These are phyloP conservation scores for Tromatobia lineatoria DNA, from an alignment of 2,888 invertebrate genomes.

Conservation along the genomic window DNA sequence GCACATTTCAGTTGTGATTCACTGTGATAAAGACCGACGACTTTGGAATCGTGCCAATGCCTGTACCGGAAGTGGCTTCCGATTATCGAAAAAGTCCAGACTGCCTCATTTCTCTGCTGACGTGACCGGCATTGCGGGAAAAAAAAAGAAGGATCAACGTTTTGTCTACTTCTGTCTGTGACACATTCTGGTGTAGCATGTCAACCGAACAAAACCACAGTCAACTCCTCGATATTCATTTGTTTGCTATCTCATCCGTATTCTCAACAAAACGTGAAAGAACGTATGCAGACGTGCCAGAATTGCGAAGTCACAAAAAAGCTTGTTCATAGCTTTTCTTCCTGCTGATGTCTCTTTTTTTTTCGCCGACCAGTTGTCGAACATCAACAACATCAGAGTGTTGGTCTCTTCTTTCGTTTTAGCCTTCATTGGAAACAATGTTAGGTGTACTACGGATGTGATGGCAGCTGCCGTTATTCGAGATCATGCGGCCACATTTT, in stretches of 20 bases:
- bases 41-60: slow-evolving; percentile 71
- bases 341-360: slow-evolving; percentile 40
- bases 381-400: slow-evolving; percentile 36
- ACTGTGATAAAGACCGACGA: slow-evolving; percentile 40
- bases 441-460: slow-evolving; percentile 22
- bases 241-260: slow-evolving; percentile 8
- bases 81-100: slow-evolving; percentile 66
- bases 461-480: slow-evolving; percentile 59
- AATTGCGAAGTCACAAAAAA: slow-evolving; percentile 14
- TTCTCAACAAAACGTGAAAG: slow-evolving; percentile 1
- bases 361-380: neutral
- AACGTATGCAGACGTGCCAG: slow-evolving; percentile 11
- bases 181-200: slow-evolving; percentile 34
- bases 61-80: slow-evolving; percentile 69
- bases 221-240: neutral
- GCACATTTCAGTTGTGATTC: slow-evolving; percentile 38
- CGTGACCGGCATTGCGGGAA: slow-evolving; percentile 17
- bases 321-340: slow-evolving; percentile 19
- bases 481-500: slow-evolving; percentile 62
- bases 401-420: slow-evolving; percentile 5
- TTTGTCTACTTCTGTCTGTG: neutral
- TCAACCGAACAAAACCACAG: slow-evolving; percentile 20
- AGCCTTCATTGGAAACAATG: neutral
- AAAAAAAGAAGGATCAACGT: slow-evolving; percentile 7
- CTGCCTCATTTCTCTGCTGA: slow-evolving; percentile 29